Evolutionary conservation across 2,113 vertebrate genomes (phyloP).

Genomic region (Chinchilla lanigera): DNA sequence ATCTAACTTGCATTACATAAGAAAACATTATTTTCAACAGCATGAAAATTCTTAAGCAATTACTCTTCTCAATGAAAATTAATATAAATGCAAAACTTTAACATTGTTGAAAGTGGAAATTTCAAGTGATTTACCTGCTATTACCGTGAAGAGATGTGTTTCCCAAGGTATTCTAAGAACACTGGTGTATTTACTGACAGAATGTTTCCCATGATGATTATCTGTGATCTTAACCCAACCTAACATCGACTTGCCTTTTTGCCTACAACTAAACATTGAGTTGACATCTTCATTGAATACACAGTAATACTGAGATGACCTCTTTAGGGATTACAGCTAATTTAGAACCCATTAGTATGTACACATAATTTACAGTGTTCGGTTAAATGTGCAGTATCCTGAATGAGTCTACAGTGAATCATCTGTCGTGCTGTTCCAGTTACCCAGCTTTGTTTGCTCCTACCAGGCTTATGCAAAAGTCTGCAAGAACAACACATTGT

Average conservation of each 20-base stretch:
- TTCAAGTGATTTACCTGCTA: not conserved
- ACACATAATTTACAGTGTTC: slow-evolving; percentile 56
- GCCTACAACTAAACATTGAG: slow-evolving; percentile 21
- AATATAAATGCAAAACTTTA: not conserved
- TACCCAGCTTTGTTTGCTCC: slow-evolving; percentile 35
- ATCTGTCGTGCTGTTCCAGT: not conserved
- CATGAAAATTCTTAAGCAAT: not conserved
- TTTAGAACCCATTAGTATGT: slow-evolving; percentile 64
- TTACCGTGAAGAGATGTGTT: not conserved
- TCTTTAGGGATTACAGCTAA: slow-evolving; percentile 59
- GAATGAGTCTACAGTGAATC: slow-evolving; percentile 41
- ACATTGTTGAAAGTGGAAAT: slow-evolving; percentile 5
- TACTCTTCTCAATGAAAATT: not conserved
- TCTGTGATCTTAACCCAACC: slow-evolving; percentile 53
- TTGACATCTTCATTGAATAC: slow-evolving; percentile 68
- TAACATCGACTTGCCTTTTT: slow-evolving; percentile 40
- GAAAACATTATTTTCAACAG: not conserved
- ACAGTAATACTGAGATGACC: slow-evolving; percentile 19
- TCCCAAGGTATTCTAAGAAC: not conserved
- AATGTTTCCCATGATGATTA: not conserved
- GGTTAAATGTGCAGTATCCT: slow-evolving; percentile 51
- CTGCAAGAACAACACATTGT: not conserved
- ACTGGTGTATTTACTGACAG: slow-evolving; percentile 35
- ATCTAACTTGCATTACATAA: not conserved
- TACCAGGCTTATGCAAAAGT: not conserved